Conservation (phyloP, 2,797 vertebrate species). For the Catharus ustulatus region DNA sequence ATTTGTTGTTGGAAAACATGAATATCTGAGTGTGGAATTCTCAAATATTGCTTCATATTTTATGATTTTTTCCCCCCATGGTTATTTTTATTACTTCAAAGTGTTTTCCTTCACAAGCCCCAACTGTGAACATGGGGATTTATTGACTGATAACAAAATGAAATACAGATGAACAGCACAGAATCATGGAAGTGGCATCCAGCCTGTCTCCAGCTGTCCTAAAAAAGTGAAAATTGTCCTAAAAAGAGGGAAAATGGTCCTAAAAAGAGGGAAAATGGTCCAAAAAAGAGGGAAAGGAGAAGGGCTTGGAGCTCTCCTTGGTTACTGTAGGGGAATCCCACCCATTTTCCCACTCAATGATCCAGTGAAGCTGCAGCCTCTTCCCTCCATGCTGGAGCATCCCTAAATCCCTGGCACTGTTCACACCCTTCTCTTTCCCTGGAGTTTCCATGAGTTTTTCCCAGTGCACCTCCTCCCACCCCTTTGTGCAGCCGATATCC, state of each 20-base stretch:
- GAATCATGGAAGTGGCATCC: not conserved
- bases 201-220: not conserved
- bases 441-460: not conserved
- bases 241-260: not conserved
- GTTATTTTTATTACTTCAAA: not conserved
- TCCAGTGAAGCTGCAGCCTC: not conserved
- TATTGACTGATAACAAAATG: not conserved
- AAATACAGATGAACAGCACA: not conserved
- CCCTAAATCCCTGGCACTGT: not conserved
- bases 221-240: not conserved
- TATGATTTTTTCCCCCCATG: not conserved
- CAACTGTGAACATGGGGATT: not conserved
- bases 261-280: not conserved
- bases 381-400: not conserved
- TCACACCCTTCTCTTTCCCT: not conserved
- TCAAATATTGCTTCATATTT: conserved; percentile 5
- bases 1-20: conserved; percentile 10
- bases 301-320: not conserved
- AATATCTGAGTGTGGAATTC: not conserved
- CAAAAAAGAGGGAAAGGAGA: too few species aligned
- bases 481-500: not conserved
- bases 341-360: not conserved
- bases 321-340: not conserved
- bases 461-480: not conserved
- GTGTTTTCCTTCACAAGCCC: not conserved